Base-by-base conservation (phyloP, 2,113 vertebrate species). In the Melanostigma gelatinosum region DNA sequence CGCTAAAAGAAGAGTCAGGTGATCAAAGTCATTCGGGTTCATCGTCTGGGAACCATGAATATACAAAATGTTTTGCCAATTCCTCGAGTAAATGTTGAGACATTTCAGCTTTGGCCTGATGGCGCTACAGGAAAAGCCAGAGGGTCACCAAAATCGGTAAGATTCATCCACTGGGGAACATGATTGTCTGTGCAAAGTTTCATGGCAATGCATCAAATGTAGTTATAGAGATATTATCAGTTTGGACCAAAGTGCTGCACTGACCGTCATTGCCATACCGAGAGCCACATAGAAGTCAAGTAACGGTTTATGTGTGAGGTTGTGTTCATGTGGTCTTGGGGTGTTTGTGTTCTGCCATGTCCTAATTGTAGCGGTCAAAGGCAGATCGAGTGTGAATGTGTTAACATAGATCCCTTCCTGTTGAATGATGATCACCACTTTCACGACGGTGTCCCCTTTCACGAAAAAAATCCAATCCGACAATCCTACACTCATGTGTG, bases 371-470 rank as follows among this genome's bases (percentile, higher is more conserved):
- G 34, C 6, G 1, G 22, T 75, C 61, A 42, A 32, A 48, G 1
- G 44, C 4, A 1, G 38, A 79, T 62, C n/a, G 22, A 22, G 38
- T 60, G 32, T 29, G 69, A 70, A 27, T 18, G 42, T 72, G 48
- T 76, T 77, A 58, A 60, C 29, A 63, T 34, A 15, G 57, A 71
- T 46, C 36, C 38, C 77, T 84, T 87, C 85, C 78, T 82, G 61
- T 52, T 18, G 29, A 24, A 61, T 50, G 42, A 67, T 64, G 34
- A 75, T 85, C 82, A 69, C 80, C 82, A 69, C 80, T 68, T 76
- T 42, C 66, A 72, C 27, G 3, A 20, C n/a, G 75, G 79, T 86
- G 82, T 86, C 74, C 32, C 16, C 68, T 88, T 91, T 85, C 85
- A 80, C 54, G 10, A 32, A 32, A 78, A 69, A 29, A 24, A 66